Evolutionary conservation across 2,113 vertebrate species (phyloP).

Genomic region (Chamaea fasciata): DNA sequence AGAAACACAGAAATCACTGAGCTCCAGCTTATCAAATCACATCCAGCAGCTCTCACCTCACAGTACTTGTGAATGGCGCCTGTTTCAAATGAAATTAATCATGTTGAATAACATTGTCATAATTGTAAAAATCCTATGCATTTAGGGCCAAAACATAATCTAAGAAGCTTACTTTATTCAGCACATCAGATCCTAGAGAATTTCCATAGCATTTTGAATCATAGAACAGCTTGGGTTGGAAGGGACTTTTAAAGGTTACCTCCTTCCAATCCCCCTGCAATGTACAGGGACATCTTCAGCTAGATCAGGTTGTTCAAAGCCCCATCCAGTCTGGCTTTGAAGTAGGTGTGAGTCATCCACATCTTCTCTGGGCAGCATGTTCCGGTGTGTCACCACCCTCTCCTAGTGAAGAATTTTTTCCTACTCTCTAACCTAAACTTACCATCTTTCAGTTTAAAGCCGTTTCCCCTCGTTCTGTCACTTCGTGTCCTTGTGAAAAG

Average conservation of each 20-base stretch:
- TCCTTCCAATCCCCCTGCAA: not conserved
- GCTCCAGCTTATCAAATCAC: not conserved
- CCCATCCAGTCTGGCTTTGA: not conserved
- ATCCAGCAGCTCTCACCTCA: not conserved
- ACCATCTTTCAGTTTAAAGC: not conserved
- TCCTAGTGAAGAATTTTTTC: not conserved
- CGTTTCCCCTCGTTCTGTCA: not conserved
- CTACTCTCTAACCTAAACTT: not conserved
- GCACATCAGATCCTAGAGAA: not conserved
- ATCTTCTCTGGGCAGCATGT: not conserved
- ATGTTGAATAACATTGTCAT: not conserved
- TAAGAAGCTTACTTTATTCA: not conserved
- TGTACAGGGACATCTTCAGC: not conserved
- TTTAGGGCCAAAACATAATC: not conserved
- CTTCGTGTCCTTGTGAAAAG: not conserved
- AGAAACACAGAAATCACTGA: not conserved
- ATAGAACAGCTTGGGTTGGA: not conserved
- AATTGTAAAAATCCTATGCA: not conserved
- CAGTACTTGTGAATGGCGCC: not conserved
- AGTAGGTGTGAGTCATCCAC: not conserved
- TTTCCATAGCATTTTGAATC: not conserved
- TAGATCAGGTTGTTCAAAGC: not conserved
- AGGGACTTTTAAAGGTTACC: not conserved
- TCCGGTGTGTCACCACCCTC: not conserved
- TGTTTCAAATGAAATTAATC: not conserved